phyloP scores from a whole-genome alignment of 2,113 vertebrate species.

The Clarias macrocephalus region DNA sequence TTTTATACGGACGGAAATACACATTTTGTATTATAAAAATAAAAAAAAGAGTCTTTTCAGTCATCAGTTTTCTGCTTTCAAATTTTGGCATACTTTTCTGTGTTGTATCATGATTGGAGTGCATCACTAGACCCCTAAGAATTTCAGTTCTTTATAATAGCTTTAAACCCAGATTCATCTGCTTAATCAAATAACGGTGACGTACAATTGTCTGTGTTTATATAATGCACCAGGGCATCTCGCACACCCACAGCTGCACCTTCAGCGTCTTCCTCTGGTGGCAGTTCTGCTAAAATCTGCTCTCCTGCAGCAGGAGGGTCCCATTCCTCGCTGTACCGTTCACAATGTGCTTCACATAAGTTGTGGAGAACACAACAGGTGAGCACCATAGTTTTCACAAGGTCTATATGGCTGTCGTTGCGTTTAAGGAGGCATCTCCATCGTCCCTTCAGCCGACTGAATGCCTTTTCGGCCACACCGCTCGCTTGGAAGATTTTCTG shows the following conservation, averaged over 20 bases:
- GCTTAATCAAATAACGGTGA: background rate
- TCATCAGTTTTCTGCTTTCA: background rate
- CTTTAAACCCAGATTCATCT: background rate
- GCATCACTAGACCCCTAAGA: background rate
- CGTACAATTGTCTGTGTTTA: background rate
- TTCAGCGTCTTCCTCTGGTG: background rate
- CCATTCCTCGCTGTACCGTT: conserved; percentile 11
- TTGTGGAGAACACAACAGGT: conserved; percentile 24
- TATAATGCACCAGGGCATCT: background rate
- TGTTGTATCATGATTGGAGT: background rate
- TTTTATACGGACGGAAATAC: background rate
- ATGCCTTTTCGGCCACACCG: background rate
- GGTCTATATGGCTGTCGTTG: conserved; percentile 19
- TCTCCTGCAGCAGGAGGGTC: background rate
- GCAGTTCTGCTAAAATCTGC: background rate
- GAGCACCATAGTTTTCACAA: conserved; percentile 12
- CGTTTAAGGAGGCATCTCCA: conserved; percentile 26
- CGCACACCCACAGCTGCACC: background rate
- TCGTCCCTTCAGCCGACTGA: conserved; percentile 5
- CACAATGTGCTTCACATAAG: background rate
- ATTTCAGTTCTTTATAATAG: background rate
- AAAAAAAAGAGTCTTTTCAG: background rate
- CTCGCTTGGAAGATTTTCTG: conserved; percentile 1
- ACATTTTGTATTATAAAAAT: background rate
- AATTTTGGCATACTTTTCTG: background rate